Percentiles rank a stretch among this genome's conserved stretches.
phyloP scores from a whole-genome alignment of 2,797 vertebrate species.

The Xyrichtys novacula region DNA sequence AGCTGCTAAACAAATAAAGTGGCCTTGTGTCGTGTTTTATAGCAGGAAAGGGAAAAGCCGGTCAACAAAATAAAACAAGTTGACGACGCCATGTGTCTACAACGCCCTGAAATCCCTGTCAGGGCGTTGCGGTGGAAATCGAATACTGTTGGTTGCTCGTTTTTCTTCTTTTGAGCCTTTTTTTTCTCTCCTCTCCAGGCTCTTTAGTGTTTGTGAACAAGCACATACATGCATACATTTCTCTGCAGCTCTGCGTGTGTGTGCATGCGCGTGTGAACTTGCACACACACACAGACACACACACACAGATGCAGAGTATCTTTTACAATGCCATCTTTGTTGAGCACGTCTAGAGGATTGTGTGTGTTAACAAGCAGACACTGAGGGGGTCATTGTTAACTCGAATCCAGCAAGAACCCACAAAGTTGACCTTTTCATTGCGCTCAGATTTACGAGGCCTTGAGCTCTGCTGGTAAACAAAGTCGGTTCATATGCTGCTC shows the following conservation, averaged over 20 bases:
- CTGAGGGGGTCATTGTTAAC: constrained; percentile 76
- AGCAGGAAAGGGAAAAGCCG: constrained; percentile 19
- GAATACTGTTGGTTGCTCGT: too few relatives aligned
- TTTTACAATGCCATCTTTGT: constrained; percentile 78
- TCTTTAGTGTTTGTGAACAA: constrained; percentile 36
- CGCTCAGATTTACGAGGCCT: constrained; percentile 59
- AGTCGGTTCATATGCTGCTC: constrained; percentile 46
- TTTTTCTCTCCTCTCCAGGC: constrained; percentile 26
- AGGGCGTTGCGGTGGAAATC: too few relatives aligned
- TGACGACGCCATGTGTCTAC: background rate
- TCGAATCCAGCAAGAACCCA: constrained; percentile 58
- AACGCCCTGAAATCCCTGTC: background rate
- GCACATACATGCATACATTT: constrained; percentile 24
- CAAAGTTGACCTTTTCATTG: constrained; percentile 69
- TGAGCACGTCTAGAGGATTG: constrained; percentile 46
- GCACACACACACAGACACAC: background rate
- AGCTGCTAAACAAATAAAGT: constrained; percentile 11
- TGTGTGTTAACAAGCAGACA: constrained; percentile 67
- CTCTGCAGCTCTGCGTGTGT: constrained; percentile 9
- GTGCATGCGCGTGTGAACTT: background rate
- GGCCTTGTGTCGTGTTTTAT: constrained; percentile 4
- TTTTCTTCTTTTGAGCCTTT: too few relatives aligned
- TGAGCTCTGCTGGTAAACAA: constrained; percentile 21
- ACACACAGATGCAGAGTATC: constrained; percentile 36
- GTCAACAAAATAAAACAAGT: constrained; percentile 21